phyloP scores from a whole-genome alignment of 2,113 vertebrate species.

The Ceratotherium simum region DNA sequence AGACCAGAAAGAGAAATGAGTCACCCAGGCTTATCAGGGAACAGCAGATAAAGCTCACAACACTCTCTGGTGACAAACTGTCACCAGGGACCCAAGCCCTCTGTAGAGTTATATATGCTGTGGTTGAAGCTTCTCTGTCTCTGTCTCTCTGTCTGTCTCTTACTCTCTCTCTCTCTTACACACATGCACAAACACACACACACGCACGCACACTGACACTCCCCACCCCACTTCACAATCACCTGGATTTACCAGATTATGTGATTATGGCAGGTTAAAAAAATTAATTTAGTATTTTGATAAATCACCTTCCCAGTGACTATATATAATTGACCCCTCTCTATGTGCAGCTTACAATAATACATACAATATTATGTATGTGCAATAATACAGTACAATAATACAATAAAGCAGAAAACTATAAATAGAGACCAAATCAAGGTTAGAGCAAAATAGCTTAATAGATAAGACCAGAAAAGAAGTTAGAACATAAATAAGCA shows the following conservation, averaged over 20 bases:
- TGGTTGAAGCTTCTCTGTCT: neutral
- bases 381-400: too few relatives aligned
- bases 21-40: constrained; percentile 43
- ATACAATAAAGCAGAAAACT: neutral
- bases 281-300: neutral
- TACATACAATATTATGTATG: neutral
- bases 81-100: neutral
- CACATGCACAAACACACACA: neutral
- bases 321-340: neutral
- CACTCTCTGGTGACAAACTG: neutral
- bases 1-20: neutral
- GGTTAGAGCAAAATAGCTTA: neutral
- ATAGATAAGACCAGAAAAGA: neutral
- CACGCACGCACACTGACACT: neutral
- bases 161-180: too few relatives aligned
- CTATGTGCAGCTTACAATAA: neutral
- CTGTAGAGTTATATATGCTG: rapidly evolving
- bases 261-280: neutral
- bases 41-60: constrained; percentile 23
- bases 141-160: neutral
- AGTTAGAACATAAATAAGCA: neutral
- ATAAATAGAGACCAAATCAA: neutral
- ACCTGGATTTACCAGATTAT: neutral
- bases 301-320: neutral
- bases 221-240: neutral